phyloP scores from a whole-genome alignment of 2,113 vertebrate species.

The Coptodon bakossiorum region DNA sequence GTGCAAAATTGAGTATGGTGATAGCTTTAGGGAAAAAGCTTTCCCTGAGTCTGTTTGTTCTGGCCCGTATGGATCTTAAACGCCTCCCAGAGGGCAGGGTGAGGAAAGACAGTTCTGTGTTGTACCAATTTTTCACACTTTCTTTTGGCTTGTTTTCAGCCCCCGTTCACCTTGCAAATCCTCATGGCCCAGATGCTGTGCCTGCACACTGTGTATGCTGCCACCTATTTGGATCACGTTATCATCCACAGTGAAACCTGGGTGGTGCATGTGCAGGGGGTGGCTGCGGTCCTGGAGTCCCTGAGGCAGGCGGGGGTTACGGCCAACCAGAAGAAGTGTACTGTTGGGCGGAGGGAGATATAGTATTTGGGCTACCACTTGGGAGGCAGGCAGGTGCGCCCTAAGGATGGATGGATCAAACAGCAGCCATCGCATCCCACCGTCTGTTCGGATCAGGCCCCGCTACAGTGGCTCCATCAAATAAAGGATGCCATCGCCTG shows the following conservation, averaged over 20 bases:
- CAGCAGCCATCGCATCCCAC: background rate
- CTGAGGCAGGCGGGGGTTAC: background rate
- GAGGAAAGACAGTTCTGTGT: background rate
- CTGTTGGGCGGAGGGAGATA: background rate
- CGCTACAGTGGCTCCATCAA: background rate
- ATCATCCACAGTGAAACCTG: background rate
- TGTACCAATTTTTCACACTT: background rate
- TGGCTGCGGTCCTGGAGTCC: background rate
- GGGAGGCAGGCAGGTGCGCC: background rate
- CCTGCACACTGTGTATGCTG: background rate
- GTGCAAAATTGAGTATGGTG: background rate
- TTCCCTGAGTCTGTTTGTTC: background rate
- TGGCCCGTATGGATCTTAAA: background rate
- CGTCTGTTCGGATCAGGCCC: background rate
- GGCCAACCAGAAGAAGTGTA: background rate
- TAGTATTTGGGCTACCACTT: background rate
- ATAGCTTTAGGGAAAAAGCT: background rate
- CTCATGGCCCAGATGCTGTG: background rate
- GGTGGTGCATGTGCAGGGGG: background rate
- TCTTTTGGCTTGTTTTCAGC: background rate
- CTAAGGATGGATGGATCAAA: background rate
- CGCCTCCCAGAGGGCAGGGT: background rate
- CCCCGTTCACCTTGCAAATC: background rate
- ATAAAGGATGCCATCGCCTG: background rate
- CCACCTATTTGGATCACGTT: no score